Percentiles rank a stretch among this genome's conserved stretches.
phyloP scores from a whole-genome alignment of 2,797 vertebrate genomes.

The Lithobates sylvaticus region DNA sequence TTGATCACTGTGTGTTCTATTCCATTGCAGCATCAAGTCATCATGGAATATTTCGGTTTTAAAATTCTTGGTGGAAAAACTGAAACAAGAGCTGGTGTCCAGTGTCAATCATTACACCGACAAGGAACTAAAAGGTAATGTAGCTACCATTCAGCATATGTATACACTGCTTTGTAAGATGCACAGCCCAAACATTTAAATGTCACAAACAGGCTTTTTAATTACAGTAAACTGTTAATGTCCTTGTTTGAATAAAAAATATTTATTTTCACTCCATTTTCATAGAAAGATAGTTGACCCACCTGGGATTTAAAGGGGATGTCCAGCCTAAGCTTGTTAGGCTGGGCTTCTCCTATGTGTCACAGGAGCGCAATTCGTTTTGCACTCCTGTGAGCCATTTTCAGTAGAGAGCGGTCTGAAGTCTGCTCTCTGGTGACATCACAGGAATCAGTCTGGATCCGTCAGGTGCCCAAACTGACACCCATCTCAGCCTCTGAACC shows the following conservation, averaged over 20 bases:
- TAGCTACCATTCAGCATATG: not conserved
- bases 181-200: no score
- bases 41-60: slow-evolving; percentile 79
- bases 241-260: not conserved
- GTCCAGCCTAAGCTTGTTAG: no score
- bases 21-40: slow-evolving; percentile 73
- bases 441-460: no score
- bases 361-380: no score
- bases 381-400: no score
- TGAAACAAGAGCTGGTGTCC: slow-evolving; percentile 72
- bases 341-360: no score
- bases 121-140: slow-evolving; percentile 76
- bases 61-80: slow-evolving; percentile 76
- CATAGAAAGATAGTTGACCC: no score
- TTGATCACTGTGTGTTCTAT: not conserved
- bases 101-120: slow-evolving; percentile 74
- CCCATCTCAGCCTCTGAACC: no score
- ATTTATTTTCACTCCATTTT: not conserved
- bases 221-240: not conserved
- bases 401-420: no score
- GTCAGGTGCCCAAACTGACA: no score
- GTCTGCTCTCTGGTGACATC: no score
- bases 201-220: not conserved
- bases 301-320: no score
- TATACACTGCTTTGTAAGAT: not conserved